These are phyloP conservation scores for Cerastis rubricosa DNA, from an alignment of 2,888 invertebrate species.

Conservation along the genomic window DNA sequence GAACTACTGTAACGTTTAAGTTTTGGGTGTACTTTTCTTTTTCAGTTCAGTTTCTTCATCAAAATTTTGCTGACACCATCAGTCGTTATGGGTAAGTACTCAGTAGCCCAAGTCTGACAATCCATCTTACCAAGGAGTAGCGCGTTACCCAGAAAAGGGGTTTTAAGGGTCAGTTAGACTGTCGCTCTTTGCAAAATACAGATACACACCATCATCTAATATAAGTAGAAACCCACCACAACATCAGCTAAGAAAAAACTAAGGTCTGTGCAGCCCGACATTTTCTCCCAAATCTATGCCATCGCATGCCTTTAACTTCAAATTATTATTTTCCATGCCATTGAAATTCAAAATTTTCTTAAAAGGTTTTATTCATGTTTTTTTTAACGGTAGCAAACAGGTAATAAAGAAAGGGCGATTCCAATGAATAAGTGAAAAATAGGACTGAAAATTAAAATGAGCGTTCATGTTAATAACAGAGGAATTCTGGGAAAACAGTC, in stretches of 20 bases:
- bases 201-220: neutral
- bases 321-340: no score
- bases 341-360: neutral
- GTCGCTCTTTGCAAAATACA: neutral
- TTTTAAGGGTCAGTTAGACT: neutral
- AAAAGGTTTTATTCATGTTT: neutral
- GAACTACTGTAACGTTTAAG: conserved; percentile 3
- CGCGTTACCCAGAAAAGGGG: neutral
- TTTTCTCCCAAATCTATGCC: no score
- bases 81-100: neutral
- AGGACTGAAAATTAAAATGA: conserved; percentile 15
- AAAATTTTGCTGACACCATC: neutral
- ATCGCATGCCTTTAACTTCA: neutral
- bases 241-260: neutral
- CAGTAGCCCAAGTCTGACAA: neutral
- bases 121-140: neutral
- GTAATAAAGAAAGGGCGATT: neutral
- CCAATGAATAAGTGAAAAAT: conserved; percentile 24
- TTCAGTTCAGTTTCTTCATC: neutral
- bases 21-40: neutral
- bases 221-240: neutral
- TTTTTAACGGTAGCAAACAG: neutral
- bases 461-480: conserved; percentile 18
- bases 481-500: conserved; percentile 4
- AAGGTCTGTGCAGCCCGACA: neutral